phyloP scores from a whole-genome alignment of 2,888 invertebrate species.

The Limnephilus lunatus region DNA sequence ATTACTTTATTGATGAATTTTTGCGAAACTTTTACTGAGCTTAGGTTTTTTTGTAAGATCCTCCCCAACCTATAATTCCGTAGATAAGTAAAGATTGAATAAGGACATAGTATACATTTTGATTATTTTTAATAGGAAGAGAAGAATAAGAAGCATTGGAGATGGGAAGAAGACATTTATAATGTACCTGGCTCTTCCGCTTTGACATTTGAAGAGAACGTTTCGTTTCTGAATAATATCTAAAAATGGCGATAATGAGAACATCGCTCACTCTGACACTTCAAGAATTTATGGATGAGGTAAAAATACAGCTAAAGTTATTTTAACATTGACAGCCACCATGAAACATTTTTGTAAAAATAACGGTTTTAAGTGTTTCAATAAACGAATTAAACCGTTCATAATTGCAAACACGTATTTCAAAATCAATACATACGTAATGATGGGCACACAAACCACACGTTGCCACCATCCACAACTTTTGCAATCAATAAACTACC shows the following conservation, averaged over 20 bases:
- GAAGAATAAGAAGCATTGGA: too few species aligned
- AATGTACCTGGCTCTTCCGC: not conserved
- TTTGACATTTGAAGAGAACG: not conserved
- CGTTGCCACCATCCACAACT: not conserved
- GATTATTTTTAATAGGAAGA: too few species aligned
- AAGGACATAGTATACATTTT: too few species aligned
- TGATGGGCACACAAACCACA: not conserved
- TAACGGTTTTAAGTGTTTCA: not conserved
- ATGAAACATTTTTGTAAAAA: not conserved
- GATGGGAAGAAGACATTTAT: too few species aligned
- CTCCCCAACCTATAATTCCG: too few species aligned
- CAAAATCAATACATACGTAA: not conserved
- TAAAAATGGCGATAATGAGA: not conserved
- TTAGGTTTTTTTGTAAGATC: too few species aligned
- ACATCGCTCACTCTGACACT: not conserved
- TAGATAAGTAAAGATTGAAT: too few species aligned
- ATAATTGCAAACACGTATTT: not conserved
- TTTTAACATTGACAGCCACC: not conserved
- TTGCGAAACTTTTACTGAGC: too few species aligned
- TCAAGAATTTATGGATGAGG: too few species aligned
- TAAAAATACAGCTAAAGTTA: too few species aligned
- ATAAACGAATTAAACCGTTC: not conserved
- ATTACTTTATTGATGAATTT: too few species aligned
- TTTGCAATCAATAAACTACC: not conserved
- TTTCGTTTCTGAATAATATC: not conserved